Evolutionary conservation across 2,888 invertebrate genomes (phyloP).

Genomic region (Brachyopa scutellaris): DNA sequence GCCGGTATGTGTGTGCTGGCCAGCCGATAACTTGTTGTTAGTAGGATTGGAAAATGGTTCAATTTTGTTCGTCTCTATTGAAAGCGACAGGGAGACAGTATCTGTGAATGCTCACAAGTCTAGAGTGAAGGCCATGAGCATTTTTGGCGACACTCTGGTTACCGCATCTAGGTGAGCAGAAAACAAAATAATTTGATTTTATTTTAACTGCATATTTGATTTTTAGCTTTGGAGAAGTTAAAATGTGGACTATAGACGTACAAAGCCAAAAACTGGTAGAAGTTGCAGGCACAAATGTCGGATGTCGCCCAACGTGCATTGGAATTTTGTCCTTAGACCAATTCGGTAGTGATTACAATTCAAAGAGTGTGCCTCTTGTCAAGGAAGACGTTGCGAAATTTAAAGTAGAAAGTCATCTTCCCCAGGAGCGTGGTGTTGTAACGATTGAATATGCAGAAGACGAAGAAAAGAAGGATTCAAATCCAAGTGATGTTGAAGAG

Average conservation of each 20-base stretch:
- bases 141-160: slow-evolving; percentile 84
- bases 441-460: slow-evolving; percentile 78
- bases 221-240: slow-evolving; percentile 88
- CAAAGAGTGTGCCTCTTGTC: background rate
- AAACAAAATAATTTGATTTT: background rate
- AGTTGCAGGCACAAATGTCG: slow-evolving; percentile 84
- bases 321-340: slow-evolving; percentile 83
- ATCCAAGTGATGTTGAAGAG: slow-evolving; percentile 49
- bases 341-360: slow-evolving; percentile 73
- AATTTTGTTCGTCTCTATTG: slow-evolving; percentile 84
- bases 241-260: slow-evolving; percentile 85
- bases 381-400: background rate
- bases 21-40: slow-evolving; percentile 85
- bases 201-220: background rate
- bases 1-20: slow-evolving; percentile 88
- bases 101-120: slow-evolving; percentile 83
- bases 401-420: slow-evolving; percentile 9
- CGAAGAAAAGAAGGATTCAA: slow-evolving; percentile 38
- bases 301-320: slow-evolving; percentile 89
- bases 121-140: slow-evolving; percentile 87
- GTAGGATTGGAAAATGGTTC: slow-evolving; percentile 90
- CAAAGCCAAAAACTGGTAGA: slow-evolving; percentile 81
- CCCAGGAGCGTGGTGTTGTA: slow-evolving; percentile 75
- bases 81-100: slow-evolving; percentile 82
- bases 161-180: slow-evolving; percentile 85